Evolutionary conservation across 2,113 vertebrate species (phyloP).

Genomic region (Tragelaphus scriptus): DNA sequence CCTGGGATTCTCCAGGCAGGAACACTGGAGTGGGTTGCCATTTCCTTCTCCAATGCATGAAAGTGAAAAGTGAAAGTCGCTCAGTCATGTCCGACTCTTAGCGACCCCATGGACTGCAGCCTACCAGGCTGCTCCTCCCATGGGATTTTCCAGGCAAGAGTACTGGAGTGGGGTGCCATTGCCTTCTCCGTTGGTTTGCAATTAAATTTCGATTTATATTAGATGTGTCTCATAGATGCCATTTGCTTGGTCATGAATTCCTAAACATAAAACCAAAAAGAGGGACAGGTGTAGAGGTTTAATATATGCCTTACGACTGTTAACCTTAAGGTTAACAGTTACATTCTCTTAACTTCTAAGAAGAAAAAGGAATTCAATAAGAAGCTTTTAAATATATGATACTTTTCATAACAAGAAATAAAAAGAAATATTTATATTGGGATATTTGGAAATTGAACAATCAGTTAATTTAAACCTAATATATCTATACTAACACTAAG

Average conservation of each 20-base stretch:
- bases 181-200: neutral
- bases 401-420: neutral
- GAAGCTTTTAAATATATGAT: neutral
- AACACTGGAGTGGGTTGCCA: no score
- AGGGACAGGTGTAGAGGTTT: neutral
- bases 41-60: no score
- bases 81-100: no score
- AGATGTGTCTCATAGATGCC: neutral
- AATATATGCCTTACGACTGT: neutral
- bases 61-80: no score
- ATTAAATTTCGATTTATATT: neutral
- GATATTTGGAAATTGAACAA: neutral
- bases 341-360: neutral
- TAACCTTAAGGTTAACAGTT: neutral
- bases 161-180: no score
- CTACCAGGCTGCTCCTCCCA: no score
- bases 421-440: neutral
- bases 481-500: neutral
- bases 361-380: neutral
- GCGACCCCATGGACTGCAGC: no score
- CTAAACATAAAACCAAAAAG: neutral
- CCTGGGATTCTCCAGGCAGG: no score
- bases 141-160: no score
- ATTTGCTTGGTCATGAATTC: neutral
- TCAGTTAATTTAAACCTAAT: neutral